phyloP scores from a whole-genome alignment of 2,888 invertebrate genomes.

The Seira sanloemensis region DNA sequence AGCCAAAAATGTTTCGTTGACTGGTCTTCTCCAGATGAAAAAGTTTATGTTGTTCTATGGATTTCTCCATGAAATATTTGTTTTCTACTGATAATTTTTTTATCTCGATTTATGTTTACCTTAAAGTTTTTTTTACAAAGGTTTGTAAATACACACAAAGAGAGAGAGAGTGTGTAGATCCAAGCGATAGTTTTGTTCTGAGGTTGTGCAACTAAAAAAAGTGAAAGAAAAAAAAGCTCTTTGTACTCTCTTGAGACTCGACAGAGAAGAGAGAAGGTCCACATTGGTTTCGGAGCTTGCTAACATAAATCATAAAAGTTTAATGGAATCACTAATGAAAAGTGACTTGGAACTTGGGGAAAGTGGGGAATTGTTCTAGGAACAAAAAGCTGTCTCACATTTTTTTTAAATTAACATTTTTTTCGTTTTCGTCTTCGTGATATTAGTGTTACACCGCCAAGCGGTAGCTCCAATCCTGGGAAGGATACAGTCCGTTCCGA shows the following conservation, averaged over 20 bases:
- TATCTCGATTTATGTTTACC: conserved; percentile 3
- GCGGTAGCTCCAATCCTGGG: conserved; percentile 38
- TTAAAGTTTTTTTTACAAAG: too few species aligned
- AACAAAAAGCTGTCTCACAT: conserved; percentile 37
- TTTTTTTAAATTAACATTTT: conserved; percentile 5
- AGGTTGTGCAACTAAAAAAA: not conserved
- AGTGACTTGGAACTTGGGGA: conserved; percentile 53
- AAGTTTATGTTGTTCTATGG: conserved; percentile 1
- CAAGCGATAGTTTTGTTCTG: not conserved
- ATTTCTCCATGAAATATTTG: conserved; percentile 1
- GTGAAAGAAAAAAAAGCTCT: not conserved
- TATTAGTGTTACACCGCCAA: conserved; percentile 35
- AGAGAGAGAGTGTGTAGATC: not conserved
- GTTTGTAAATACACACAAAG: not conserved
- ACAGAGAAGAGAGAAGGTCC: not conserved
- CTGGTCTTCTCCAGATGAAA: not conserved
- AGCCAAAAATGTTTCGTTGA: not conserved
- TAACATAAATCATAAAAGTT: conserved; percentile 66
- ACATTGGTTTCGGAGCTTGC: conserved; percentile 6
- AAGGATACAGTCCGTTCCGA: conserved; percentile 56
- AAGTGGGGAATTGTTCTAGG: conserved; percentile 44
- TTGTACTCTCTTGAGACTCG: not conserved
- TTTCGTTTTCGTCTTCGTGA: not conserved
- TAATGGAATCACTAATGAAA: conserved; percentile 60
- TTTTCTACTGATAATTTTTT: not conserved